phyloP scores from a whole-genome alignment of 2,113 vertebrate genomes.

The Microtus richardsoni region DNA sequence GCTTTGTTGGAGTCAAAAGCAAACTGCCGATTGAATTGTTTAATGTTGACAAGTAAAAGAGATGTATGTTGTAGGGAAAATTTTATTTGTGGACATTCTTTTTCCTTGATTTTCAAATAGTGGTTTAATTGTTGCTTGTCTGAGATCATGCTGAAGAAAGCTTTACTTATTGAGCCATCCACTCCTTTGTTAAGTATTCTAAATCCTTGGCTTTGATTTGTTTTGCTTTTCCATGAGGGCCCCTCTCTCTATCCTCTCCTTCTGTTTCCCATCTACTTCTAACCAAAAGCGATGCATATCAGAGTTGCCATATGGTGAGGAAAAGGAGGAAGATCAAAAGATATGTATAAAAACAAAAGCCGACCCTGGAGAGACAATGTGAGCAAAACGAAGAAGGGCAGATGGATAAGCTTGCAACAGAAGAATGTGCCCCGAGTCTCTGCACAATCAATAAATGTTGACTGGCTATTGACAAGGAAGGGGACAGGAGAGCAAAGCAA shows the following conservation, averaged over 20 bases:
- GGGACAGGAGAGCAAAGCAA: constrained; percentile 62
- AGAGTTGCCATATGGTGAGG: constrained; percentile 72
- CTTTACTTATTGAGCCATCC: constrained; percentile 18
- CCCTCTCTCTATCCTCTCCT: constrained; percentile 14
- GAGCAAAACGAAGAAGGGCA: constrained; percentile 67
- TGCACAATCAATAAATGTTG: constrained; percentile 78
- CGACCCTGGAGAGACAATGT: constrained; percentile 69
- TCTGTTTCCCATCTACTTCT: constrained; percentile 64
- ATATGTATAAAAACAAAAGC: constrained; percentile 77
- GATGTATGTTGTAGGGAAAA: background rate
- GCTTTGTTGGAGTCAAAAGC: background rate
- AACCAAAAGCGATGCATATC: constrained; percentile 60
- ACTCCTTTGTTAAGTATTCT: constrained; percentile 14
- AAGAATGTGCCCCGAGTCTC: constrained; percentile 67
- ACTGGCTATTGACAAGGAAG: constrained; percentile 74
- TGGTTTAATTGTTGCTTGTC: background rate
- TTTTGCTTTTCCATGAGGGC: constrained; percentile 18
- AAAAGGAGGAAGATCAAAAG: constrained; percentile 66
- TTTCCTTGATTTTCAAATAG: background rate
- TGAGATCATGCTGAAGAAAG: constrained; percentile 55
- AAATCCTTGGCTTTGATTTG: constrained; percentile 31
- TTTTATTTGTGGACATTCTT: background rate
- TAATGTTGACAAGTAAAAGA: background rate
- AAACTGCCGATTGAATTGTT: background rate
- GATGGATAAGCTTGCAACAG: constrained; percentile 59